These are phyloP conservation scores for Acholoe squamosa DNA, from an alignment of 2,888 invertebrate species.

Conservation along the genomic window DNA sequence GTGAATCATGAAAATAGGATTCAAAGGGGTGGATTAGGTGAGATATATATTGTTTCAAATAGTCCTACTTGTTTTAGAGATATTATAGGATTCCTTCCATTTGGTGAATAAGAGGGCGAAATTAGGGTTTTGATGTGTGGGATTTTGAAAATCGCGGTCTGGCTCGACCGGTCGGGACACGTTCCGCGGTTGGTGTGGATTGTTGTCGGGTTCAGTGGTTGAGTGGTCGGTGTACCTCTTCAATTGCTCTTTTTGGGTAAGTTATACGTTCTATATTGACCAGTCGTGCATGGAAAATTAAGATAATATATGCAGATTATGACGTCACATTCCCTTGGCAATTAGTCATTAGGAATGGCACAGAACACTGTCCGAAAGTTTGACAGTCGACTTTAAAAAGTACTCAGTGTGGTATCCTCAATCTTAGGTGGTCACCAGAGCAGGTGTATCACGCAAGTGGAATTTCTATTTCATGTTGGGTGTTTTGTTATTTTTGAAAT, in stretches of 20 bases:
- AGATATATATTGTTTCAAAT: background rate
- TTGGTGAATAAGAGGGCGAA: background rate
- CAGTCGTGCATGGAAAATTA: too few species aligned
- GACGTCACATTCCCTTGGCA: too few species aligned
- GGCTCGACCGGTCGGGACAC: constrained; percentile 40
- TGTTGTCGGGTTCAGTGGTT: background rate
- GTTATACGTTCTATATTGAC: background rate
- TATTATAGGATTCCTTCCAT: background rate
- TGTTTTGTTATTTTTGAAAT: too few species aligned
- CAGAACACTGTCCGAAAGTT: too few species aligned
- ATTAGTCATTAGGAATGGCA: too few species aligned
- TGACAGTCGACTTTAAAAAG: too few species aligned
- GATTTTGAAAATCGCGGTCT: constrained; percentile 33
- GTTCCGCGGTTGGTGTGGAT: constrained; percentile 12
- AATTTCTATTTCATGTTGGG: too few species aligned
- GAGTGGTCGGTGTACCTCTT: background rate
- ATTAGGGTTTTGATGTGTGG: background rate
- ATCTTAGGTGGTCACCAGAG: too few species aligned
- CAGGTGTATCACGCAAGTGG: too few species aligned
- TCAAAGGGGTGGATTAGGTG: background rate
- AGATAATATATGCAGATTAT: too few species aligned
- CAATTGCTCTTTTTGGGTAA: background rate
- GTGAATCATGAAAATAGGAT: background rate
- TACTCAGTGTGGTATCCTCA: too few species aligned
- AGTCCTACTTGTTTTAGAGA: background rate